Evolutionary conservation across 2,888 invertebrate species (phyloP).

Genomic region (Caenorhabditis becei): DNA sequence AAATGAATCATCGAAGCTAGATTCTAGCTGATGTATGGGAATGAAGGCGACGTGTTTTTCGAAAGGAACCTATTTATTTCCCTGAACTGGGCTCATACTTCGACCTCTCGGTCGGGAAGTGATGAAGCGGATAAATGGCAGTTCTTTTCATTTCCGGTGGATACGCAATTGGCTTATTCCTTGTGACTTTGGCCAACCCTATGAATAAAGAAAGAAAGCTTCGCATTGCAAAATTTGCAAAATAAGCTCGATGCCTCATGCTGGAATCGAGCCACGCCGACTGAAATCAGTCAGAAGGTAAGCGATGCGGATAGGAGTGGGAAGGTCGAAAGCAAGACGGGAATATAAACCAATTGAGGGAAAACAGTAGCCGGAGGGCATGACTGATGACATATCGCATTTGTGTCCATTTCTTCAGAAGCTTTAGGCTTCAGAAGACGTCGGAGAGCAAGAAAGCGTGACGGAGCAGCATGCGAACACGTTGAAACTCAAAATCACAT

Average conservation of each 20-base stretch:
- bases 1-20: background rate
- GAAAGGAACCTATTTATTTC: background rate
- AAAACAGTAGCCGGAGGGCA: slow-evolving; percentile 57
- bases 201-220: background rate
- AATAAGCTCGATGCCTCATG: slow-evolving; percentile 75
- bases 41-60: background rate
- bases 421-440: background rate
- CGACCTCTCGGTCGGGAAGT: slow-evolving; percentile 1
- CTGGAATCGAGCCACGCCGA: slow-evolving; percentile 78
- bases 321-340: background rate
- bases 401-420: slow-evolving; percentile 26
- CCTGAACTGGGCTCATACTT: background rate
- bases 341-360: slow-evolving; percentile 9
- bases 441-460: slow-evolving; percentile 18
- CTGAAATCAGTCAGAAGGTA: background rate
- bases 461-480: slow-evolving; percentile 6
- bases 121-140: slow-evolving; percentile 11
- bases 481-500: slow-evolving; percentile 10
- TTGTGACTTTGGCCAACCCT: background rate
- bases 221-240: background rate
- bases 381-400: slow-evolving; percentile 43
- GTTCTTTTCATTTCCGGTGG: slow-evolving; percentile 2
- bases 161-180: background rate
- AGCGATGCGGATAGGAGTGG: background rate
- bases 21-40: too few species aligned